Evolutionary conservation across 2,797 vertebrate genomes (phyloP), one percentile per base, ranked within the genome.

Genomic region (Darevskia mixta): DNA sequence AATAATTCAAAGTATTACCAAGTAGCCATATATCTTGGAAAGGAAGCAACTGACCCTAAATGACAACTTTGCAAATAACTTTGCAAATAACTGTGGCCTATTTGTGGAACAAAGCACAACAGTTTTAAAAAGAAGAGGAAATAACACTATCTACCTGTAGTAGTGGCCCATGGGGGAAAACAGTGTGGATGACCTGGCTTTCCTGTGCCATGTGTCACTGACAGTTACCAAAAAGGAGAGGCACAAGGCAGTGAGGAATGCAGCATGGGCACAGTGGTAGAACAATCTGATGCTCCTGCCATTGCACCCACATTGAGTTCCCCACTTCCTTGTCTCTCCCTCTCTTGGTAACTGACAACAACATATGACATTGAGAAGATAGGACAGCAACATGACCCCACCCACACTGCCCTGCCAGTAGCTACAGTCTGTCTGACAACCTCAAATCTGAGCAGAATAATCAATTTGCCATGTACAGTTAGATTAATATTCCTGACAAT

Each of bases 401-500:
- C 45, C 45, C 45, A 49, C 45, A 49, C 45, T 49, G 10, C 11
- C 45, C 45, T 49, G 45, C 45, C 11, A 49, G 45, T 49, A 10
- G 3, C 45, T 49, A 49, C 45, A 13, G 45, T 49, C 45, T 49
- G 45, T 23, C 8, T 8, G 91, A 91, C 89, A 84, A n/a, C 66
- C 45, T 72, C 89, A 90, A 87, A 93, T 35, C 86, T 82, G 82
- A 83, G 81, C 77, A 72, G 67, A 92, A n/a, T 72, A 92, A 92
- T 88, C 92, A 88, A 85, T 49, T 82, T 64, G 86, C 75, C 92
- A 79, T 6, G 20, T 73, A 73, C 67, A 89, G 45, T 82, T 90
- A 91, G 88, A 91, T 89, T 90, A 94, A 75, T 88, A 73, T 38
- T 93, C 89, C 86, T 87, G 93, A 94, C 93, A 78, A 0, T 85